phyloP scores from a whole-genome alignment of 2,113 vertebrate species.

The Callorhinus ursinus region DNA sequence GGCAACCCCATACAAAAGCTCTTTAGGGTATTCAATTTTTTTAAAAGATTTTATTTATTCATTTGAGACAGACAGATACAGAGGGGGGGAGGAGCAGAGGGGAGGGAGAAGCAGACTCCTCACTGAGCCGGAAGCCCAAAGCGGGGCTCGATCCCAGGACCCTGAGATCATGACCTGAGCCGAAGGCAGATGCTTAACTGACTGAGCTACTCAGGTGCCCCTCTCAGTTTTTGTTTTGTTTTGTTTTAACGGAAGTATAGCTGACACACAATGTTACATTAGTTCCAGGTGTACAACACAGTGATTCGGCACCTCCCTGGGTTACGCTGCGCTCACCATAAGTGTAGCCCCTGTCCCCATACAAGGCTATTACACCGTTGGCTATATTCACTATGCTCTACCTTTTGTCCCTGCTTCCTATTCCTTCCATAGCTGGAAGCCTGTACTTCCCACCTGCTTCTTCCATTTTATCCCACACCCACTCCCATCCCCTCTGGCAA shows the following conservation, averaged over 20 bases:
- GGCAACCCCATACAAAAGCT: background rate
- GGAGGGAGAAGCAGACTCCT: background rate
- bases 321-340: background rate
- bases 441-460: background rate
- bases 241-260: background rate
- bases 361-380: background rate
- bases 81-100: background rate
- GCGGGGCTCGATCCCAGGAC: background rate
- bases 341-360: background rate
- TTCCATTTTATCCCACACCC: background rate
- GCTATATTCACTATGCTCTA: background rate
- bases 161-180: background rate
- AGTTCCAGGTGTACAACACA: background rate
- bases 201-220: background rate
- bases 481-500: background rate
- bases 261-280: background rate
- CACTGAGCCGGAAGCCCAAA: background rate
- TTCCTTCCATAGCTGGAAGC: background rate
- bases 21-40: background rate
- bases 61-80: no score
- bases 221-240: no score
- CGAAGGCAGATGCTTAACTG: background rate
- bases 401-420: background rate
- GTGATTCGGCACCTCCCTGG: background rate
- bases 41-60: background rate